Base-by-base conservation (phyloP, 2,113 vertebrate species). In the Lichenostomus cassidix region DNA sequence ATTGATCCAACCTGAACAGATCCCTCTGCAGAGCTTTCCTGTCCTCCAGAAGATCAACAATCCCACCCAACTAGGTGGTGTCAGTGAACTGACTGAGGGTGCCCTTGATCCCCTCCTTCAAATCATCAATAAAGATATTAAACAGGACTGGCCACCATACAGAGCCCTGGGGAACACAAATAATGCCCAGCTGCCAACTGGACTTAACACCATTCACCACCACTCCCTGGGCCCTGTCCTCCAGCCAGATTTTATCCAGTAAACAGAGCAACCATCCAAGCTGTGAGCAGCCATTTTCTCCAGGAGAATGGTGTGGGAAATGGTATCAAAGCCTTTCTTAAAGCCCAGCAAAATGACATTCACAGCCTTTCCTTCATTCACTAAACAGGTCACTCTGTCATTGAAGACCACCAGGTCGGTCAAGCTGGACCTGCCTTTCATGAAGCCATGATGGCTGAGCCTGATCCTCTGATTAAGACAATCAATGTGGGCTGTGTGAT, bases 11-110 rank as follows among this genome's bases (percentile, higher is more conserved):
- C 17, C 41, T 42, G 17, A 33, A 29, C 29, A 55, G 14, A 16
- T 31, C 14, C 29, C n/a, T 41, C 46, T 35, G 24, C 8, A 68
- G 29, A n/a, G 5, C 5, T 18, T 69, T 68, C n/a, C 41, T 76
- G n/a, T 14, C 5, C 10, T 74, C 28, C 41, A 63, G n/a, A 19
- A 46, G 47, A 62, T 20, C 64, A 63, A 28, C 12, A 39, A 4
- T 25, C n/a, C 6, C 25, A 35, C 22, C 17, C 7, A 3, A 13
- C 39, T 31, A 35, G 11, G 5, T 19, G 37, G 10, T 69, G 10
- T 69, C 35, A 0, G 0, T 4, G 4, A 42, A 21, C 22, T 29
- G 41, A 24, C 55, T 29, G 20, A 75, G 3, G 19, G 13, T n/a
- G 10, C 27, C 33, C 16, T n/a, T 2, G 5, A 44, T 24, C 11